Percentiles rank a stretch among this genome's conserved stretches.
Conservation (phyloP, 2,888 invertebrate species). For the Machimus rusticus region DNA sequence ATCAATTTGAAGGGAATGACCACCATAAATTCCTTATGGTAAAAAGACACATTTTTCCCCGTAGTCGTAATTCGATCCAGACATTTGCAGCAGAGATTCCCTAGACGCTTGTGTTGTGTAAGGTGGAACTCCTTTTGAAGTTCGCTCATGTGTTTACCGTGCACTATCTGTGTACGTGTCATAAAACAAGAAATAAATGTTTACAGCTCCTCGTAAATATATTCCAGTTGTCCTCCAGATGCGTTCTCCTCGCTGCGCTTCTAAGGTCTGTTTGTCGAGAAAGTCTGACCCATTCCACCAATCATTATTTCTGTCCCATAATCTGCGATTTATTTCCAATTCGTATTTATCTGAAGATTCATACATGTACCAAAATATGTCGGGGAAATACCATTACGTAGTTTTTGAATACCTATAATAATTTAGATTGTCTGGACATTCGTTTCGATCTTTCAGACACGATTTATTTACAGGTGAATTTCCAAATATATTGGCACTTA, state of each 20-base stretch:
- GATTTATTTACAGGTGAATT: background rate
- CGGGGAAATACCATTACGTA: background rate
- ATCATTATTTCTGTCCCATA: conserved; percentile 44
- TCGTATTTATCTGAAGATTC: conserved; percentile 19
- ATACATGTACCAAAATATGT: background rate
- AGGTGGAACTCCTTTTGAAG: background rate
- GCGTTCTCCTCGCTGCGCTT: background rate
- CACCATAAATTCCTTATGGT: background rate
- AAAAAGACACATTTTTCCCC: background rate
- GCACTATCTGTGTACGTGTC: conserved; percentile 40
- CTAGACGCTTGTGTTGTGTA: background rate
- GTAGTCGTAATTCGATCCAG: background rate
- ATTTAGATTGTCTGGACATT: background rate
- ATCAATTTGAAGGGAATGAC: background rate
- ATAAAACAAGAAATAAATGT: conserved; percentile 45
- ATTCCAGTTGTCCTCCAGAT: background rate
- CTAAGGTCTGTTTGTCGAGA: background rate
- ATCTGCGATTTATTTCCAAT: conserved; percentile 42
- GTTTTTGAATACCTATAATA: background rate
- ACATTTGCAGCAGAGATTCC: background rate
- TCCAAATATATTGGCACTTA: background rate
- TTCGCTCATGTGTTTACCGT: background rate
- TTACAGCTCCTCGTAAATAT: conserved; percentile 44
- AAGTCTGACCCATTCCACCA: conserved; percentile 10
- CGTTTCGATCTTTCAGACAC: background rate